Evolutionary conservation across 2,888 invertebrate species (phyloP).

Genomic region (Coecobrya sp.): DNA sequence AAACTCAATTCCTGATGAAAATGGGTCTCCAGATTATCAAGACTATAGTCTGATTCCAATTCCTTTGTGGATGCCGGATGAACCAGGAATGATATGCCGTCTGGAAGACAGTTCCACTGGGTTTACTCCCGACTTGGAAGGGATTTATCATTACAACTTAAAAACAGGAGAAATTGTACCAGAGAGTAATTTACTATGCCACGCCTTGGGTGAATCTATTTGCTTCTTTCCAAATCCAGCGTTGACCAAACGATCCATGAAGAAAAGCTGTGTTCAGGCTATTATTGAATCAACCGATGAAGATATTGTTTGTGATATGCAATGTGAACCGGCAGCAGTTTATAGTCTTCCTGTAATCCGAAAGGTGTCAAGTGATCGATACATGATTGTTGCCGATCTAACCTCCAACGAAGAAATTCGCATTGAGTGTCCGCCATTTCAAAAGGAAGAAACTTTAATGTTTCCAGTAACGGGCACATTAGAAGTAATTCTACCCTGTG

Average conservation of each 20-base stretch:
- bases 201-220: not conserved
- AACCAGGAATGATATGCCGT: conserved; percentile 51
- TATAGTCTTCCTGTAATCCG: conserved; percentile 70
- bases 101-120: conserved; percentile 30
- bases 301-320: conserved; percentile 56
- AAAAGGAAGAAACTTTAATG: conserved; percentile 68
- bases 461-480: conserved; percentile 67
- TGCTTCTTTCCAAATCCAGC: conserved; percentile 27
- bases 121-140: conserved; percentile 32
- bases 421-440: conserved; percentile 72
- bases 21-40: not conserved
- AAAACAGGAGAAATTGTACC: conserved; percentile 26
- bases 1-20: not conserved
- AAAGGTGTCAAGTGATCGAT: conserved; percentile 66
- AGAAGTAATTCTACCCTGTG: conserved; percentile 72
- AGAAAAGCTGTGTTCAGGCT: conserved; percentile 57
- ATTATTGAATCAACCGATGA: conserved; percentile 67
- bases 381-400: conserved; percentile 60
- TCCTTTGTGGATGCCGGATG: conserved; percentile 67
- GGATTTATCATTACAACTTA: conserved; percentile 48
- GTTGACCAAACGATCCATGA: conserved; percentile 50
- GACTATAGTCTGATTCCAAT: conserved; percentile 55
- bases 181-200: conserved; percentile 2
- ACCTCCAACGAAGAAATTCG: conserved; percentile 54
- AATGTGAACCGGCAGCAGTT: conserved; percentile 60